Conservation (phyloP, 2,888 invertebrate genomes). For the Dichetophora obliterata region DNA sequence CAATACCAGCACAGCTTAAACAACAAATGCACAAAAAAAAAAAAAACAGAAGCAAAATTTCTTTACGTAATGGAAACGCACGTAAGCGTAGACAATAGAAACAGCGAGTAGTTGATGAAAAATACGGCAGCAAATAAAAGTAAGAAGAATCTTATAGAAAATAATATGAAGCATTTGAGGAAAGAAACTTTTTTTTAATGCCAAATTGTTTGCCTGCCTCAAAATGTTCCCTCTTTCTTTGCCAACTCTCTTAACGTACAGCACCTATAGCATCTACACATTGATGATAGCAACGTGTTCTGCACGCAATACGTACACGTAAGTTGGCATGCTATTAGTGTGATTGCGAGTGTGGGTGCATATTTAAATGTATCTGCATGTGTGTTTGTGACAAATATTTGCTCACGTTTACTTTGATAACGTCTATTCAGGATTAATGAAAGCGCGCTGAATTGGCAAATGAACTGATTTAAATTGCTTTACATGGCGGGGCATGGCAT, state of each 20-base stretch:
- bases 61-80: conserved; percentile 26
- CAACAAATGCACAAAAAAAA: conserved; percentile 12
- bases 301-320: not conserved
- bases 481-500: not conserved
- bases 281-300: conserved; percentile 15
- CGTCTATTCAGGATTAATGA: conserved; percentile 49
- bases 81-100: conserved; percentile 24
- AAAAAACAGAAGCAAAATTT: conserved; percentile 5
- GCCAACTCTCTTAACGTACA: not conserved
- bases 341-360: not conserved
- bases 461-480: conserved; percentile 33
- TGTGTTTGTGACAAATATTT: conserved; percentile 39
- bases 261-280: not conserved
- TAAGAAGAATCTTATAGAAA: conserved; percentile 6
- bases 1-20: not conserved
- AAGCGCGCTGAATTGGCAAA: conserved; percentile 32
- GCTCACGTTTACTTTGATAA: conserved; percentile 51
- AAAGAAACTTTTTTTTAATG: conserved; percentile 22
- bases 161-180: conserved; percentile 11
- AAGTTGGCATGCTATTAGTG: not conserved
- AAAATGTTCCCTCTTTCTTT: not conserved
- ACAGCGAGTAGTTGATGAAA: not conserved
- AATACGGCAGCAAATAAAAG: not conserved
- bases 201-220: conserved; percentile 3
- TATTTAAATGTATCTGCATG: not conserved